Percentiles rank a stretch among this genome's conserved stretches.
Conservation (phyloP, 2,888 invertebrate species). For the Linhomoeus sp. region DNA sequence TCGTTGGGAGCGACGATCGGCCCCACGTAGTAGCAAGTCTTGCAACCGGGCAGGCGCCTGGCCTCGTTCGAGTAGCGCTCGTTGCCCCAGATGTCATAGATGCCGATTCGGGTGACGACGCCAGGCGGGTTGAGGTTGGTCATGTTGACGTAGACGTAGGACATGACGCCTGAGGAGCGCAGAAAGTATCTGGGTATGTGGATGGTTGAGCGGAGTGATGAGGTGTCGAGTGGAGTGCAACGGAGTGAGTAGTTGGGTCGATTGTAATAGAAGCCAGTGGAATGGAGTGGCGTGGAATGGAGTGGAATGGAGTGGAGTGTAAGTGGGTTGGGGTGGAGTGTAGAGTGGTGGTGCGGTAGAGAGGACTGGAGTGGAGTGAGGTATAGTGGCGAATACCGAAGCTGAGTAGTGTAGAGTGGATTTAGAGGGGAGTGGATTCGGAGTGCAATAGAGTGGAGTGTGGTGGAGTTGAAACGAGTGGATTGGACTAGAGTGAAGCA, state of each 20-base stretch:
- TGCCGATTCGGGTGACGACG: conserved; percentile 19
- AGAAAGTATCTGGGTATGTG: not conserved
- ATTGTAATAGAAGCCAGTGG: not conserved
- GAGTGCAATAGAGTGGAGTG: no score
- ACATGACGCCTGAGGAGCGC: conserved; percentile 11
- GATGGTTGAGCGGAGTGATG: not conserved
- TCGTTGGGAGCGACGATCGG: conserved; percentile 44
- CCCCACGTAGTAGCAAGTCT: conserved; percentile 37
- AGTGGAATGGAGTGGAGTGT: no score
- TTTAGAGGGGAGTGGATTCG: no score
- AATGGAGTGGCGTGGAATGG: no score
- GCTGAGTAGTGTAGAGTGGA: no score
- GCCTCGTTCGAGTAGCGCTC: conserved; percentile 22
- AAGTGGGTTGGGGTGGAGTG: no score
- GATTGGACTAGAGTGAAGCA: no score
- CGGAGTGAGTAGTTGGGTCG: not conserved
- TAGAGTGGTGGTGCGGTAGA: no score
- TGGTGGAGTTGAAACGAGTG: no score
- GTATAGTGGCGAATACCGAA: no score
- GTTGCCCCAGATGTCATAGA: conserved; percentile 20
- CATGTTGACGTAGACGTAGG: conserved; percentile 32
- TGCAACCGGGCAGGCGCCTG: conserved; percentile 8
- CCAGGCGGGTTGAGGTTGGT: conserved; percentile 31
- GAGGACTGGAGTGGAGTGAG: no score
- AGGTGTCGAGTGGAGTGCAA: not conserved